These are phyloP conservation scores for Oreotragus oreotragus DNA, from an alignment of 2,113 vertebrate species.

Conservation along the genomic window DNA sequence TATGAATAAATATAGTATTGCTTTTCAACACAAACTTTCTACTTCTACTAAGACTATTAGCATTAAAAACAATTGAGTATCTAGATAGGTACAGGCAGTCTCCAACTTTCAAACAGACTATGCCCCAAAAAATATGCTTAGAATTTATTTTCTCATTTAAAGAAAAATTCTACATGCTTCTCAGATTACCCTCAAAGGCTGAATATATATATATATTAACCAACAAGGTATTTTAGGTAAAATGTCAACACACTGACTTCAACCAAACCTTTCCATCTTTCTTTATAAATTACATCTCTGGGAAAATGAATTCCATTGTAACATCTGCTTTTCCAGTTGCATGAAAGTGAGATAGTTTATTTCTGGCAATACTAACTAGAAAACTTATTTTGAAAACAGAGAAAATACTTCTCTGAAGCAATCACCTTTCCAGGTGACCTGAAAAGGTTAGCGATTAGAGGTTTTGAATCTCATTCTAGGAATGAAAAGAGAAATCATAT, in stretches of 20 bases:
- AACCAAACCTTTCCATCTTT: not conserved
- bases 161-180: not conserved
- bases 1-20: not conserved
- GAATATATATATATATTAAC: slow-evolving; percentile 34
- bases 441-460: not conserved
- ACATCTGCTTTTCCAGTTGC: not conserved
- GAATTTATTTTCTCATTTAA: slow-evolving; percentile 1
- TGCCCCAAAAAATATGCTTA: not conserved
- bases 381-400: slow-evolving; percentile 33
- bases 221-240: not conserved
- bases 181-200: not conserved
- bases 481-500: not conserved
- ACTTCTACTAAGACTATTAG: not conserved
- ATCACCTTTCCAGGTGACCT: not conserved
- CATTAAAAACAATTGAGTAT: slow-evolving; percentile 7
- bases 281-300: slow-evolving; percentile 8
- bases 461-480: not conserved
- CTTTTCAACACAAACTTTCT: not conserved
- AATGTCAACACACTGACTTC: not conserved
- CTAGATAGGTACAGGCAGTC: slow-evolving; percentile 26
- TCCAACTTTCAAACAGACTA: slow-evolving; percentile 27
- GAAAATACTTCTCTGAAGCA: not conserved
- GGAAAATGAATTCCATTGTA: slow-evolving; percentile 20
- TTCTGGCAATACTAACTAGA: not conserved
- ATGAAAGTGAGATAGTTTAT: not conserved